phyloP scores from a whole-genome alignment of 2,888 invertebrate species.

The Chydorus sphaericus region DNA sequence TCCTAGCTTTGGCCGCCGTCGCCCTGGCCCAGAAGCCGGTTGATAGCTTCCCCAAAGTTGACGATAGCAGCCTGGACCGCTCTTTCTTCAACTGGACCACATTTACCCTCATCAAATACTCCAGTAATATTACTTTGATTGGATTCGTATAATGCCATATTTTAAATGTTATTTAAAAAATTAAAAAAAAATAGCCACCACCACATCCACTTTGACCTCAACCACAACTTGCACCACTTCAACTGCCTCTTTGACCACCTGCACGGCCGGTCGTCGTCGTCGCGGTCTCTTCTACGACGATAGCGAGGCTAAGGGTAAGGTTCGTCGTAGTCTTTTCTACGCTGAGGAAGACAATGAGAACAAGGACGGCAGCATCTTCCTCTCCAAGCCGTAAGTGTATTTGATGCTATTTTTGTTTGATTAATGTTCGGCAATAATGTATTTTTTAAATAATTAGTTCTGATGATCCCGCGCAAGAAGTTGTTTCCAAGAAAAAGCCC shows the following conservation, averaged over 20 bases:
- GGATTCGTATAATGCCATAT: no score
- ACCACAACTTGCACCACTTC: not conserved
- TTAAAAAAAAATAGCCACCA: not conserved
- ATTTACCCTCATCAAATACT: no score
- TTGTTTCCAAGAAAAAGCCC: not conserved
- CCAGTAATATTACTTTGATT: no score
- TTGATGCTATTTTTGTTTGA: not conserved
- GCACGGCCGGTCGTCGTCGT: not conserved
- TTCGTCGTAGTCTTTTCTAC: not conserved
- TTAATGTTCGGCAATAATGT: no score
- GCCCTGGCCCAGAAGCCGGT: no score
- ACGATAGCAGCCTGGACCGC: no score
- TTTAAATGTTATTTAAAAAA: no score
- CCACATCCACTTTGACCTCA: not conserved
- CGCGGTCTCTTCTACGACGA: conserved; percentile 1
- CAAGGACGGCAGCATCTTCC: not conserved
- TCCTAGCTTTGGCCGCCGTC: no score
- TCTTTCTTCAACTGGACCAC: no score
- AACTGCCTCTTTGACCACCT: not conserved
- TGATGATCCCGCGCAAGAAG: not conserved
- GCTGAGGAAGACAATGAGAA: not conserved
- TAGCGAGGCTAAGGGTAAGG: not conserved
- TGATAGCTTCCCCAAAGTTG: no score
- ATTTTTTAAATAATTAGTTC: not conserved
- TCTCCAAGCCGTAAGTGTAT: not conserved